Base-by-base conservation (phyloP, 2,797 vertebrate species). In the Clarias pachynema region DNA sequence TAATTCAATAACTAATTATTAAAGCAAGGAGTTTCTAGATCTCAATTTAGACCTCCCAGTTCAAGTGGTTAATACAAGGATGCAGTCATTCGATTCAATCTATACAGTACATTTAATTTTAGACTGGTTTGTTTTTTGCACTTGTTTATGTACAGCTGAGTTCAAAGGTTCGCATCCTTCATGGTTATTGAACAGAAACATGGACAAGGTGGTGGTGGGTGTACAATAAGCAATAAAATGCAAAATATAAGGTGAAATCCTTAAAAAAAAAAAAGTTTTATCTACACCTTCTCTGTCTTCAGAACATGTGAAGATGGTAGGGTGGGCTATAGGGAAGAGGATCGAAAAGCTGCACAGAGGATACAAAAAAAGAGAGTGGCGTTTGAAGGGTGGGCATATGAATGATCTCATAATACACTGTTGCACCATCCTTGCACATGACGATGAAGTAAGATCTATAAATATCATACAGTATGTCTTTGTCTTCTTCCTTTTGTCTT, bases 231-330 rank as follows among this genome's bases (percentile, higher is more conserved):
- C 10, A 29, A 22, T 49, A 10, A 29, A 53, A 44, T 80, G 8
- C 16, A 5, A 65, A 66, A 10, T 20, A 12, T 4, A 18, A 65
- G 0, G 3, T 65, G n/a, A 40, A 0, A 40, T 40, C 6, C 6
- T 40, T 40, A n/a, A n/a, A n/a, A n/a, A n/a, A n/a, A n/a, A n/a
- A n/a, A n/a, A n/a, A n/a, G n/a, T 15, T 24, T 78, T n/a, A 79
- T 65, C 34, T 65, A n/a, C 60, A 80, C n/a, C 79, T 49, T 80
- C 22, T 80, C 40, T 66, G 8, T 49, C 70, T 70, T 80, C 62
- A 80, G 79, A 80, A 80, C 79, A 66, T 80, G 79, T 80, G 37
- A 10, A 65, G 79, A 80, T 80, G 79, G 79, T 62, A 80, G 79
- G 69, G 69, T 70, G 66, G 69, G 81, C 69, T 24, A 37, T 80